phyloP scores from a whole-genome alignment of 37 sponge, comb jelly and placozoan species.

The Beroe forskalii region DNA sequence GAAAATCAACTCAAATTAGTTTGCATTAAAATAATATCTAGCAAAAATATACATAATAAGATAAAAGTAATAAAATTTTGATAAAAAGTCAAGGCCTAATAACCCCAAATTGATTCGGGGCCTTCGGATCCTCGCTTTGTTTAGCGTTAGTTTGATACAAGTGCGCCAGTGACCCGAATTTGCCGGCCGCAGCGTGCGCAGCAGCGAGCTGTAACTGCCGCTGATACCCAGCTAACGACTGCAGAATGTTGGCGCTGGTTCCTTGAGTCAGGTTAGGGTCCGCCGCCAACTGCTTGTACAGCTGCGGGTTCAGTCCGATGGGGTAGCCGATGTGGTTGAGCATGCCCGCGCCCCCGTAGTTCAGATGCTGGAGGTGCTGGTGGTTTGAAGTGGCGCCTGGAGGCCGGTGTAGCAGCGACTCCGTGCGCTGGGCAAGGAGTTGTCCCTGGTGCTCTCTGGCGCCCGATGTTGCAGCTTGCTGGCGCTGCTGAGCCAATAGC shows the following conservation, averaged over 20 bases:
- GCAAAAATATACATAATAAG: conserved; percentile 65
- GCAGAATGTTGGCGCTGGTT: conserved; percentile 33
- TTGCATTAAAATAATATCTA: conserved; percentile 63
- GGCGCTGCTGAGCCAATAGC: conserved; percentile 50
- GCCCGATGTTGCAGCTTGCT: not conserved
- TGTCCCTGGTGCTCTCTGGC: not conserved
- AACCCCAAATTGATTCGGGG: conserved; percentile 59
- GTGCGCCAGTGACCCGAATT: conserved; percentile 44
- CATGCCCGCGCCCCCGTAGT: conserved; percentile 24
- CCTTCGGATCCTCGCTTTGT: conserved; percentile 1
- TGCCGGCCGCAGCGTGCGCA: conserved; percentile 47
- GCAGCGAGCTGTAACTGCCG: conserved; percentile 61
- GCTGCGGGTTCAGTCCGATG: conserved; percentile 44
- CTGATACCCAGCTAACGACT: conserved; percentile 49
- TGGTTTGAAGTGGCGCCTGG: conserved; percentile 21
- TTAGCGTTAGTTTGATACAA: conserved; percentile 48
- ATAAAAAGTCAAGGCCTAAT: conserved; percentile 59
- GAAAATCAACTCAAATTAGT: conserved; percentile 63
- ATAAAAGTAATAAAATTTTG: conserved; percentile 60
- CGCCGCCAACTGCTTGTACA: conserved; percentile 36
- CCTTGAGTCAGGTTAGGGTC: not conserved
- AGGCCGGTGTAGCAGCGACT: conserved; percentile 32
- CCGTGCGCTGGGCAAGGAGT: not conserved
- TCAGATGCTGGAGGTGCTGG: conserved; percentile 51
- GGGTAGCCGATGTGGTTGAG: conserved; percentile 61